phyloP scores from a whole-genome alignment of 2,888 invertebrate species.

The Oxyscelio sp. region DNA sequence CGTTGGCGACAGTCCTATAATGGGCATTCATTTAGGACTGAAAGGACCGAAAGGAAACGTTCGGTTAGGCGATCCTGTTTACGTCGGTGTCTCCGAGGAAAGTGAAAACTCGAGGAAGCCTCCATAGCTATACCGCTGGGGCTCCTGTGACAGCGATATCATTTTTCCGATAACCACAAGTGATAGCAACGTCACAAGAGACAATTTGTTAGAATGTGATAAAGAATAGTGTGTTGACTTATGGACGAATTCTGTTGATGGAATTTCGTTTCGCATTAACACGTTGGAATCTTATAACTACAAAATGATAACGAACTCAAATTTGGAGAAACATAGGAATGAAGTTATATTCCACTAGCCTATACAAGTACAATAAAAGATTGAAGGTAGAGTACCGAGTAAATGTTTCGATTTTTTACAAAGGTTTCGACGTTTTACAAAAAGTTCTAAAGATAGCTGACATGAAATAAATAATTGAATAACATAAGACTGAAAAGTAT shows the following conservation, averaged over 20 bases:
- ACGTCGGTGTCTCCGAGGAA: no score
- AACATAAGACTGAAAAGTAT: no score
- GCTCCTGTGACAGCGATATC: constrained; percentile 83
- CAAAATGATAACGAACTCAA: constrained; percentile 12
- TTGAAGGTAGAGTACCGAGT: no score
- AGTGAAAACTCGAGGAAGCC: constrained; percentile 76
- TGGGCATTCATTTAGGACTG: constrained; percentile 90
- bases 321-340: not conserved
- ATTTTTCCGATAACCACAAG: constrained; percentile 35
- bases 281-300: not conserved
- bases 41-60: constrained; percentile 87
- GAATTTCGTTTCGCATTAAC: constrained; percentile 12
- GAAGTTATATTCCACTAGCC: constrained; percentile 9
- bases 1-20: constrained; percentile 88
- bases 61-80: constrained; percentile 88
- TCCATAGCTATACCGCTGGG: constrained; percentile 86
- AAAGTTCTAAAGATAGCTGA: no score
- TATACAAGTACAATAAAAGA: constrained; percentile 44
- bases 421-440: not conserved
- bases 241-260: not conserved
- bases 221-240: constrained; percentile 17
- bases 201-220: constrained; percentile 36
- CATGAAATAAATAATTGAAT: no score
- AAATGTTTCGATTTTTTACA: no score
- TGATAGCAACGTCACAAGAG: constrained; percentile 43